Evolutionary conservation across 2,888 invertebrate genomes (phyloP).

Genomic region (Cephus pygmeus): DNA sequence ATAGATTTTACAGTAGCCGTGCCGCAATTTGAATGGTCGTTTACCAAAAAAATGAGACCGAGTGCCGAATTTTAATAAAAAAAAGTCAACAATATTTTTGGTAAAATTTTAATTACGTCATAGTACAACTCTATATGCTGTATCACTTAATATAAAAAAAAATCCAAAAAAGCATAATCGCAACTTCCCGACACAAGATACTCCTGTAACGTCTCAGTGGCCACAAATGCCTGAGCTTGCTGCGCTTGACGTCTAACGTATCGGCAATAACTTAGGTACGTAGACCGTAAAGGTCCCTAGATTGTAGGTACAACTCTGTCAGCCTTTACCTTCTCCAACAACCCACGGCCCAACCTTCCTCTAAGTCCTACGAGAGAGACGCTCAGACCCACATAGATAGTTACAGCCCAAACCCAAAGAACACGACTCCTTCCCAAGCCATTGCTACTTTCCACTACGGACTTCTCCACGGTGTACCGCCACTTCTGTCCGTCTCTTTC

Average conservation of each 20-base stretch:
- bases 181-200: not conserved
- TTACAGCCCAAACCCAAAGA: not conserved
- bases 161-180: too few species aligned
- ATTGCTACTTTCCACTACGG: not conserved
- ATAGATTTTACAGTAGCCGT: not conserved
- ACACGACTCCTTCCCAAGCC: not conserved
- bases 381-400: not conserved
- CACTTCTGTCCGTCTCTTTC: not conserved
- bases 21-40: not conserved
- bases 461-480: not conserved
- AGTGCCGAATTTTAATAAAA: too few species aligned
- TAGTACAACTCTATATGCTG: not conserved
- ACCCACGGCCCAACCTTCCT: too few species aligned
- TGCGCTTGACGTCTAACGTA: constrained; percentile 56
- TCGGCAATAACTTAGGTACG: constrained; percentile 54
- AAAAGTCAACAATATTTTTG: constrained; percentile 11
- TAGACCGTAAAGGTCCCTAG: not conserved
- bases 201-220: constrained; percentile 16
- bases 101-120: constrained; percentile 1
- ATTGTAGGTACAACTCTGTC: too few species aligned
- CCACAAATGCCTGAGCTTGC: constrained; percentile 23
- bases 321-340: too few species aligned
- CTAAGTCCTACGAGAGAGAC: too few species aligned
- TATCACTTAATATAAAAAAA: not conserved
- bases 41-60: not conserved